A percentile compares a stretch with the other conserved stretches of the same genome.
phyloP scores from a whole-genome alignment of 2,113 vertebrate genomes.

The Chrysemys picta region DNA sequence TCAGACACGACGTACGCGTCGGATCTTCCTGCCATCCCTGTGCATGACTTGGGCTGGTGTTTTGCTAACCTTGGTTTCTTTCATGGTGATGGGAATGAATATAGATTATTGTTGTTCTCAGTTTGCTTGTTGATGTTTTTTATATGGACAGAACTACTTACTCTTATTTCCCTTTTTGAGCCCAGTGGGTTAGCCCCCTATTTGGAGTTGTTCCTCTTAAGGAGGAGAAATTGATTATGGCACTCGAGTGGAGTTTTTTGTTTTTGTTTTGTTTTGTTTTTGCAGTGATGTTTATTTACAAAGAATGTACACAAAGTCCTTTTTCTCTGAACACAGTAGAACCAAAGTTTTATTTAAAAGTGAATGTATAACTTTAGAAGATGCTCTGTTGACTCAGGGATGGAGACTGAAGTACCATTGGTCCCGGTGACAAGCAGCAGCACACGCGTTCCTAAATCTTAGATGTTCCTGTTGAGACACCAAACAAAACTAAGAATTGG shows the following conservation, averaged over 20 bases:
- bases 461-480: background rate
- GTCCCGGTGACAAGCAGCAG: background rate
- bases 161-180: background rate
- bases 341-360: background rate
- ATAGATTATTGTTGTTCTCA: background rate
- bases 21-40: background rate
- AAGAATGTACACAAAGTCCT: background rate
- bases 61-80: background rate
- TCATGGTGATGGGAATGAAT: background rate
- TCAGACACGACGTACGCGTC: background rate
- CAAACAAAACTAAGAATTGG: background rate
- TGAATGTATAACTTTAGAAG: rapidly evolving
- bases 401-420: rapidly evolving
- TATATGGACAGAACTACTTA: background rate
- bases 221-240: background rate
- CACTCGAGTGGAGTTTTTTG: background rate
- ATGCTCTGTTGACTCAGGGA: rapidly evolving
- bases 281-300: background rate
- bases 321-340: background rate
- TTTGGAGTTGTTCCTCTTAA: background rate
- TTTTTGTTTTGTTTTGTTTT: background rate
- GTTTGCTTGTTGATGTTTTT: no score
- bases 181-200: background rate
- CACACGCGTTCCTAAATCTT: rapidly evolving
- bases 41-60: no score